Evolutionary conservation across 2,888 invertebrate genomes (phyloP), one percentile per base, ranked within the genome.

Genomic region (Ferdinandea cuprea): DNA sequence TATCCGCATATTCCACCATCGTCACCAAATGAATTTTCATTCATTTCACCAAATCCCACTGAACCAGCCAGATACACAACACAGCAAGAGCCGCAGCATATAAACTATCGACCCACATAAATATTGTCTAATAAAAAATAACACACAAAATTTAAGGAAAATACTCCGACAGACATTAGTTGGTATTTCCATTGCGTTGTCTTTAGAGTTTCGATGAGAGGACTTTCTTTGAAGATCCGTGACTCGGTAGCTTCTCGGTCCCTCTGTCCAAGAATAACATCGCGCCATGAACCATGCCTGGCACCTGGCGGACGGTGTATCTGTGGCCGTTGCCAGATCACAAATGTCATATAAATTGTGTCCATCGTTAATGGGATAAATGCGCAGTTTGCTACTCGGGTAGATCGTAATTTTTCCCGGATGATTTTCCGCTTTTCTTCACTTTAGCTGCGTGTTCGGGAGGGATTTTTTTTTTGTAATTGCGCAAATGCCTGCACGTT

Each of bases 311-410:
- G 59, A 52, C 32, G 59, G 19, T 76, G 59, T 68, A 66, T 65
- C 58, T 56, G 42, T 44, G 44, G 44, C 52, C 28, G 17, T 19
- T 59, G 52, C 73, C 66, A 59, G 61, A 76, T 68, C 78, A 73
- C 52, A 73, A 66, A 79, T 73, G 79, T 79, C 79, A 73, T 28
- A 79, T 79, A 79, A 79, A 79, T 79, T 73, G 79, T 59, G 40
- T 54, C 66, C 40, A 73, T 73, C 73, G 73, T 66, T 79, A 73
- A 78, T 78, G 78, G 78, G 65, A 50, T 66, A 78, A 79, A 46
- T 56, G 66, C 59, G 44, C 66, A 59, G 46, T 79, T 79, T 61
- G 73, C 66, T 54, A 73, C 66, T 79, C 79, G 66, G 21, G 52
- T 44, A 79, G 79, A 40, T 73, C 79, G 61, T 79, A 66, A 79